Evolutionary conservation across 2,113 vertebrate genomes (phyloP).

Genomic region (Dinomys branickii): DNA sequence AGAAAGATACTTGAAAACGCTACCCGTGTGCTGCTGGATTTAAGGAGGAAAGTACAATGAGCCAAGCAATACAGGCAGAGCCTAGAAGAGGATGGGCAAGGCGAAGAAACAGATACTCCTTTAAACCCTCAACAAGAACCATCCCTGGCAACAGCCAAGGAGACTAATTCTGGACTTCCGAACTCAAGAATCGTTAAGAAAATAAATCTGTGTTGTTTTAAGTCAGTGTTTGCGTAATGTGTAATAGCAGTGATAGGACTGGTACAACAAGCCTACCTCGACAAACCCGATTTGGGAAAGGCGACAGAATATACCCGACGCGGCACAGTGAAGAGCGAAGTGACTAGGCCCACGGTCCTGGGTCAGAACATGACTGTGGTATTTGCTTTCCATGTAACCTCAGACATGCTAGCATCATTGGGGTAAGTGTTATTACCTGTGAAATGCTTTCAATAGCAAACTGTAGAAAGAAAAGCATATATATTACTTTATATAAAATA

Average conservation of each 20-base stretch:
- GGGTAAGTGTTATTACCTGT: background rate
- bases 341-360: background rate
- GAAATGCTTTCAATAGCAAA: conserved; percentile 26
- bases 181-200: background rate
- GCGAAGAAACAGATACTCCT: background rate
- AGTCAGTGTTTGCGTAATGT: background rate
- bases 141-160: background rate
- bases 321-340: background rate
- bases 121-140: background rate
- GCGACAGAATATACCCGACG: conserved; percentile 3
- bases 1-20: background rate
- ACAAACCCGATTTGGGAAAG: background rate
- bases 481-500: background rate
- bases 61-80: background rate
- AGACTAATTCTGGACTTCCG: background rate
- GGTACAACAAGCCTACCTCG: conserved; percentile 15
- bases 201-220: conserved; percentile 21
- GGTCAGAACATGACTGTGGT: background rate
- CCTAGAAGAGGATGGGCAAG: background rate
- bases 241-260: background rate
- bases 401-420: background rate
- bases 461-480: conserved; percentile 42
- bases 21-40: background rate
- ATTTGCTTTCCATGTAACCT: background rate
- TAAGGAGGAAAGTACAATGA: background rate